Evolutionary conservation across 2,797 vertebrate genomes (phyloP), one percentile per base, ranked within the genome.

Genomic region (Mus caroli): DNA sequence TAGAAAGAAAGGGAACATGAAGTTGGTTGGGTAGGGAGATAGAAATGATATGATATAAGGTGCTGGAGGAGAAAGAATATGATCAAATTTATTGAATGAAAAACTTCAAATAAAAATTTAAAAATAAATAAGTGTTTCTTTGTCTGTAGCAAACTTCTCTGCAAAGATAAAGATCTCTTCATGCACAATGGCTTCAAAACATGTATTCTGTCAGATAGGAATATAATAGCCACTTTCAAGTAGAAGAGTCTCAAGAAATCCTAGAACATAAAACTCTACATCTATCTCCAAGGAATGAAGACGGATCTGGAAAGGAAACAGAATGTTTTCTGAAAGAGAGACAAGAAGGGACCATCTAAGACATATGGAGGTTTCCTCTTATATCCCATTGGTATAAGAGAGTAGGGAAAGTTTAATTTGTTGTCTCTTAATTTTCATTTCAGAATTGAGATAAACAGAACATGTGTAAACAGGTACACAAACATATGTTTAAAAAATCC

Each of bases 391-490:
- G 11, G 15, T 83, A 92, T 24, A 50, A 46, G 64, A n/a, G 34
- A 4, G 8, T 83, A 13, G 28, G 90, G 26, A 90, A 52, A 10
- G 6, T 60, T 75, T 67, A 62, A 50, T 79, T 78, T 22, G 67
- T 54, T 92, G 13, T 78, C 26, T 24, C 78, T 84, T 54, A 90
- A 56, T 62, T 76, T 93, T 79, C 64, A 17, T 69, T 91, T 50
- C 84, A 94, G 20, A 88, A 56, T 54, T 73, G 56, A 90, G 12
- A 64, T 82, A 86, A 95, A 17, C 46, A 84, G 28, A 95, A 69
- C 3, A 64, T 71, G 58, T 54, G 58, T 43, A 56, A 6, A 52
- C 14, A 95, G 69, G 50, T 62, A 67, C 12, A 90, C 62, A 78
- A 94, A 78, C 94, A 89, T 87, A 71, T 64, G 26, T 69, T 62